Evolutionary conservation across 2,113 vertebrate genomes (phyloP), one percentile per base, ranked within the genome.

Genomic region (Syrmaticus mikado): DNA sequence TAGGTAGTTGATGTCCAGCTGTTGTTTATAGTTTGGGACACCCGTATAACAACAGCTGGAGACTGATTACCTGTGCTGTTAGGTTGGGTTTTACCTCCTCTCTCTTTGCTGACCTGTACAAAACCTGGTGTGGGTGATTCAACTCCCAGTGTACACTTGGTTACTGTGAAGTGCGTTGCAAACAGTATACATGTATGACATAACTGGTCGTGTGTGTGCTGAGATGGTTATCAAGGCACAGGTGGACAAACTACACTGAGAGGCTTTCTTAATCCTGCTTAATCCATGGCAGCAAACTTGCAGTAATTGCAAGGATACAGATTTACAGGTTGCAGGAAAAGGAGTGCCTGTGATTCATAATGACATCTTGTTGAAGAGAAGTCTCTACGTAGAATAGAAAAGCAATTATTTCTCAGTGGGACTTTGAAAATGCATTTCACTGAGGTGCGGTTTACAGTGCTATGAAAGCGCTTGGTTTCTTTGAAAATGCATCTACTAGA

Each of bases 111-210:
- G 89, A 95, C 34, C 38, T 46, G 84, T 71, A 70, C 77, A 65
- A 96, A 61, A 73, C 50, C 38, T 85, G 71, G 76, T 28, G 74
- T 8, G 67, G 81, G 27, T 92, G 82, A 88, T 90, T 94, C 81
- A 89, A 78, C 41, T 67, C 85, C 78, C 25, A 10, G 46, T 12
- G 62, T 62, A 91, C 61, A 91, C 87, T 41, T 11, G 18, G 90
- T 96, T 94, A 74, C 95, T 83, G 36, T 43, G 81, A 95, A 90
- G 83, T 75, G 90, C 68, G 46, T 86, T 88, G 85, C 93, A 94
- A 97, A 90, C 76, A 91, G 52, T 64, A 43, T 2, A 22, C 41
- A 32, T 36, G 32, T 12, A 5, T 81, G 64, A 84, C 85, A 73
- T 72, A 87, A 93, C 50, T 67, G 81, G 38, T 61, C 53, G 46